A percentile compares a stretch with the other conserved stretches of the same genome.
Evolutionary conservation across 2,113 vertebrate species (phyloP).

Genomic region (Labeo catla): DNA sequence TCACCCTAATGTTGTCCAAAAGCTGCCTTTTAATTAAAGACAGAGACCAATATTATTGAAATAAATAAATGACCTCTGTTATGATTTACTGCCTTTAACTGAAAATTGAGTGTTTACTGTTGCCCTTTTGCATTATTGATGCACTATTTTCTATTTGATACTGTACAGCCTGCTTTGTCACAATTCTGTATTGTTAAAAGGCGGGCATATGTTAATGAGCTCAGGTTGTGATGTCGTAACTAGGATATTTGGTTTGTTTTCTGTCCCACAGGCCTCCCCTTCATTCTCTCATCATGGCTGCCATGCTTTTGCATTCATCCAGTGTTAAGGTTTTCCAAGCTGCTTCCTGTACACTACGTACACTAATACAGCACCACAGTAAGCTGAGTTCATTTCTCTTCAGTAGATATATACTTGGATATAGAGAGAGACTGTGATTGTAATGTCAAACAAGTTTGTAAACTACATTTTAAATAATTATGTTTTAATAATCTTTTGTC

Average conservation of each 20-base stretch:
- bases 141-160: too few relatives aligned
- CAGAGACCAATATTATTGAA: background rate
- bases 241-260: background rate
- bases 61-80: background rate
- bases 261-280: slow-evolving; percentile 80
- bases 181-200: too few relatives aligned
- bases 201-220: background rate
- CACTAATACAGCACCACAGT: slow-evolving; percentile 86
- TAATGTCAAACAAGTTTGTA: too few relatives aligned
- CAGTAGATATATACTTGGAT: too few relatives aligned
- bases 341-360: slow-evolving; percentile 82
- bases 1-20: background rate
- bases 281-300: slow-evolving; percentile 87
- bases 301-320: slow-evolving; percentile 89
- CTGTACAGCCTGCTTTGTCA: too few relatives aligned
- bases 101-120: too few relatives aligned
- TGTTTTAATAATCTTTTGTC: background rate
- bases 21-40: background rate
- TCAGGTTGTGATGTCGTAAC: background rate
- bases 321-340: slow-evolving; percentile 87
- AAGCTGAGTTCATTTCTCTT: slow-evolving; percentile 56
- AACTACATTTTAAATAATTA: too few relatives aligned
- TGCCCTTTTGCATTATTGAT: too few relatives aligned
- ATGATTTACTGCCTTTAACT: too few relatives aligned
- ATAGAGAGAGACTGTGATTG: too few relatives aligned